Conservation (phyloP, 2,113 vertebrate species). For the Riparia riparia region DNA sequence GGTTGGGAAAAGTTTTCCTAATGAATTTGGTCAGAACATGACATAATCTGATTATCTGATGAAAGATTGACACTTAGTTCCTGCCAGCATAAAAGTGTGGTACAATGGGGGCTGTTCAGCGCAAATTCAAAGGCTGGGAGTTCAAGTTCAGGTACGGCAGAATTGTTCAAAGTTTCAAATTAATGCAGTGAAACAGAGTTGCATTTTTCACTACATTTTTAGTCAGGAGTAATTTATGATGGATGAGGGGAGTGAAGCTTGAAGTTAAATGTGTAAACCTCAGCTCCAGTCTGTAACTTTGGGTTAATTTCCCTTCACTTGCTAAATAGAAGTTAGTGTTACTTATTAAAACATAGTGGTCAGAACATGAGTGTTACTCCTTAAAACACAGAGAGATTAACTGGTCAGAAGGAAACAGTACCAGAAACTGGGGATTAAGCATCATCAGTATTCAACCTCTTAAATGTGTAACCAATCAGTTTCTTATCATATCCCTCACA, state of each 20-base stretch:
- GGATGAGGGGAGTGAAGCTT: background rate
- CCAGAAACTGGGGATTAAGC: background rate
- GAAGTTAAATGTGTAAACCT: background rate
- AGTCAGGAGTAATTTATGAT: background rate
- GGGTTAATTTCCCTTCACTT: background rate
- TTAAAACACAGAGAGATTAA: background rate
- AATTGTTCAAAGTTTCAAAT: background rate
- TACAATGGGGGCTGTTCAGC: conserved; percentile 66
- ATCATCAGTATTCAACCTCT: background rate
- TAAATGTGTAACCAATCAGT: background rate
- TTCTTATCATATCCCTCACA: background rate
- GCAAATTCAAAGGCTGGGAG: conserved; percentile 22
- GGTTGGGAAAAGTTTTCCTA: conserved; percentile 63
- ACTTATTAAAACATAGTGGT: background rate
- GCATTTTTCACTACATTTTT: background rate
- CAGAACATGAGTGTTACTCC: rapidly evolving
- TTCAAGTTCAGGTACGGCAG: conserved; percentile 63
- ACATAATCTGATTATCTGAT: conserved; percentile 39
- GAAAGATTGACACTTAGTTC: conserved; percentile 54
- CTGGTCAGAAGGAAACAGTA: background rate
- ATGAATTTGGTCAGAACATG: conserved; percentile 64
- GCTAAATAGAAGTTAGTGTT: background rate
- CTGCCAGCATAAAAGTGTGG: background rate
- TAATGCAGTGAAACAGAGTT: background rate
- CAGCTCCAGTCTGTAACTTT: background rate